phyloP scores from a whole-genome alignment of 2,888 invertebrate species.

The Agriotes lineatus region DNA sequence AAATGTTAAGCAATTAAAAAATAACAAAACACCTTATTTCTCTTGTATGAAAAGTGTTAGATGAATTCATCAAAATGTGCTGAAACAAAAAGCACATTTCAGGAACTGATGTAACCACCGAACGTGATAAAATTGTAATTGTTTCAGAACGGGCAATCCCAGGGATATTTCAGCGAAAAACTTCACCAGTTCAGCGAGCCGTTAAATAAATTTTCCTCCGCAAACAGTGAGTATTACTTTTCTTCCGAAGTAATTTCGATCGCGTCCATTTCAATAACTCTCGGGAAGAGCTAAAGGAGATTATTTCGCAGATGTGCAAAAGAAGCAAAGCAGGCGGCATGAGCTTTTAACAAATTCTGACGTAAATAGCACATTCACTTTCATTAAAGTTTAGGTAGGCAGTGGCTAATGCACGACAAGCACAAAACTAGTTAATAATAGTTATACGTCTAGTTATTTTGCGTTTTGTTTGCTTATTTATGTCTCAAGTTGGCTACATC shows the following conservation, averaged over 20 bases:
- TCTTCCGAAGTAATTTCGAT: not conserved
- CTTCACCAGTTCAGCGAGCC: conserved; percentile 69
- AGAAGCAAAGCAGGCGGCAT: not conserved
- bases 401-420: conserved; percentile 23
- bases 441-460: conserved; percentile 36
- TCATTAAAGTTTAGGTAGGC: conserved; percentile 23
- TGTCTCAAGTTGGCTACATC: conserved; percentile 41
- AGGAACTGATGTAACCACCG: too few relatives aligned
- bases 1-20: too few relatives aligned
- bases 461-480: conserved; percentile 40
- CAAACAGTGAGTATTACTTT: conserved; percentile 65
- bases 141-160: conserved; percentile 66
- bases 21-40: too few relatives aligned
- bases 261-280: not conserved
- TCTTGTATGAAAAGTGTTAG: too few relatives aligned
- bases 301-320: not conserved
- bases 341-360: not conserved
- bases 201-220: conserved; percentile 67
- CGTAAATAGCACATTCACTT: conserved; percentile 18
- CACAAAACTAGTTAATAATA: conserved; percentile 41
- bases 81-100: too few relatives aligned
- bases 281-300: not conserved
- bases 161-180: conserved; percentile 67
- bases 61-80: too few relatives aligned
- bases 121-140: conserved; percentile 25